Conservation (phyloP, 2,888 invertebrate species). For the Rhogogaster chlorosoma region DNA sequence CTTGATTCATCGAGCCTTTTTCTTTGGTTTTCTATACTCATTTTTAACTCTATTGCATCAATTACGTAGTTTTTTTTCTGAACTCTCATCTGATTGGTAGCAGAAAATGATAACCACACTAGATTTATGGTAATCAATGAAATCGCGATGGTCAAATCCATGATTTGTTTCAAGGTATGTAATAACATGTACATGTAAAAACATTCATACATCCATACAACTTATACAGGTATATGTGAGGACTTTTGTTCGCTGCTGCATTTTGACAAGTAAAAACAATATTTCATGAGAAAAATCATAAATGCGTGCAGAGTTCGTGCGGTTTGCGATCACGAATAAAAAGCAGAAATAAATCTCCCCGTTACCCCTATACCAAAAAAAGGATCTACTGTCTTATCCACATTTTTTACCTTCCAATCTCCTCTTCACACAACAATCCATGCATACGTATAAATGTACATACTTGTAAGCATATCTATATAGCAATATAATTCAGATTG, state of each 20-base stretch:
- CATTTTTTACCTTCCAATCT: conserved; percentile 19
- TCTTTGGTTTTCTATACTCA: neutral
- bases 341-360: neutral
- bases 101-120: neutral
- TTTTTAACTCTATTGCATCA: neutral
- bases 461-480: neutral
- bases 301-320: neutral
- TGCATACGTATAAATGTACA: neutral
- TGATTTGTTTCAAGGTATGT: neutral
- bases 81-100: neutral
- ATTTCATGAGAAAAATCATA: neutral
- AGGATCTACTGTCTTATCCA: neutral
- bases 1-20: neutral
- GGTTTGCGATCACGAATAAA: conserved; percentile 7
- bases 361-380: neutral
- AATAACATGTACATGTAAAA: neutral
- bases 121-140: too few species aligned
- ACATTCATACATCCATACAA: neutral
- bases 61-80: neutral
- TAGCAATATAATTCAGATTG: conserved; percentile 35
- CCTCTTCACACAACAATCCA: neutral
- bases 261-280: neutral
- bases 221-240: neutral
- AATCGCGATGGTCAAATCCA: too few species aligned
- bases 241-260: neutral